Evolutionary conservation across 2,113 vertebrate species (phyloP).

Genomic region (Phasianus colchicus): DNA sequence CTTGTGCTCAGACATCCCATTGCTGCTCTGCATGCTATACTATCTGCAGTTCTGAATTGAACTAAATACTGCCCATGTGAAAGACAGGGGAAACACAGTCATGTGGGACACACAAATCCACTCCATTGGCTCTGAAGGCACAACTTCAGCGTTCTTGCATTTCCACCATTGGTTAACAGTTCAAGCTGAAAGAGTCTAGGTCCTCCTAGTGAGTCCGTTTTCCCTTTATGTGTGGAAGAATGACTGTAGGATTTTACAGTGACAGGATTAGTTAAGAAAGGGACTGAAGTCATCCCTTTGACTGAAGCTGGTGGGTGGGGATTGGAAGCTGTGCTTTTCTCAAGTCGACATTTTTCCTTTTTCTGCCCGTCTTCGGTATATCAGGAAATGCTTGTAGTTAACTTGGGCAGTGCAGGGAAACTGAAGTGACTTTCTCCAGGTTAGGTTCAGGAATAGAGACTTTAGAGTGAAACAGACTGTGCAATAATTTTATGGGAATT

Average conservation of each 20-base stretch:
- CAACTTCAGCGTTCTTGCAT: constrained; percentile 82
- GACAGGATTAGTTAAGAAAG: constrained; percentile 79
- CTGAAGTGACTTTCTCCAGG: constrained; percentile 19
- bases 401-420: constrained; percentile 32
- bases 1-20: constrained; percentile 79
- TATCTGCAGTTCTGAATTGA: constrained; percentile 86
- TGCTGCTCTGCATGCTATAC: constrained; percentile 80
- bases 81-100: constrained; percentile 83
- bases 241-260: constrained; percentile 82
- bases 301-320: constrained; percentile 71
- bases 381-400: constrained; percentile 58
- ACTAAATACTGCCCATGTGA: constrained; percentile 82
- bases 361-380: constrained; percentile 46
- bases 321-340: constrained; percentile 62
- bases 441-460: background rate
- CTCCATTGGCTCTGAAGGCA: constrained; percentile 85
- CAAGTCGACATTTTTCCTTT: constrained; percentile 53
- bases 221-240: constrained; percentile 84
- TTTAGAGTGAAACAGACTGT: background rate
- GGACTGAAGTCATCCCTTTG: constrained; percentile 76
- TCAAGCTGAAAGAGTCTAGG: constrained; percentile 77
- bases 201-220: constrained; percentile 76
- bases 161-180: constrained; percentile 85
- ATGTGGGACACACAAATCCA: constrained; percentile 81
- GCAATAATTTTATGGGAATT: background rate